Base-by-base conservation (phyloP, 2,888 invertebrate species). In the Zaprionus obscuricornis region DNA sequence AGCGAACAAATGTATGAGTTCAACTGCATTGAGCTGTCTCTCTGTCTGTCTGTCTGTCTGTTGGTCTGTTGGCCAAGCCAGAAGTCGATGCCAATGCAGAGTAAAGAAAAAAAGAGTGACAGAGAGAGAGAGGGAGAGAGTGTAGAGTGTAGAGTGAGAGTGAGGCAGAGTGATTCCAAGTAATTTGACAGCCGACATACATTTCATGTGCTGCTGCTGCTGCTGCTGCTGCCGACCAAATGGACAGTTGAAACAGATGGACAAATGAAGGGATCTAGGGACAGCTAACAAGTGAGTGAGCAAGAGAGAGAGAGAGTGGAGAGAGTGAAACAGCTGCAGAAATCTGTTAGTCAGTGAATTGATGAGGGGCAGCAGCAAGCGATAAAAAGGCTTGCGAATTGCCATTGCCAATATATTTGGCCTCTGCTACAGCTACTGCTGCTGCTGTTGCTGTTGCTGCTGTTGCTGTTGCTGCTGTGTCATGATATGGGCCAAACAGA, bases 171-270 rank as follows among this genome's bases (percentile, higher is more conserved):
- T n/a, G 81, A 85, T 85, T 79, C n/a, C 85, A 71, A 79, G 85
- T 82, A 82, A 82, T 82, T 82, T 82, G 82, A 82, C 85, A 85
- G 84, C 62, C 85, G 86, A 82, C 86, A 82, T 82, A 84, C 81
- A 85, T 82, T 85, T 85, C 75, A 71, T 68, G 68, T 71, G 49
- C 65, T 22, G 45, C 64, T 8, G 10, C 29, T n/a, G n/a, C n/a
- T n/a, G n/a, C n/a, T n/a, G n/a, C n/a, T n/a, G n/a, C n/a, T n/a
- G n/a, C n/a, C n/a, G n/a, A n/a, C n/a, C 33, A 33, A 42, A 54
- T 49, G 45, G 36, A 54, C 37, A 47, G 27, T 29, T 39, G 4
- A 52, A 43, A 49, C 57, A 56, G 36, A 5, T 42, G 31, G 39
- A 40, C 26, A 37, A 17, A 26, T 10, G 18, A 3, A 13, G 13